Evolutionary conservation across 2,113 vertebrate genomes (phyloP), one percentile per base, ranked within the genome.

Genomic region (Eulemur rufifrons): DNA sequence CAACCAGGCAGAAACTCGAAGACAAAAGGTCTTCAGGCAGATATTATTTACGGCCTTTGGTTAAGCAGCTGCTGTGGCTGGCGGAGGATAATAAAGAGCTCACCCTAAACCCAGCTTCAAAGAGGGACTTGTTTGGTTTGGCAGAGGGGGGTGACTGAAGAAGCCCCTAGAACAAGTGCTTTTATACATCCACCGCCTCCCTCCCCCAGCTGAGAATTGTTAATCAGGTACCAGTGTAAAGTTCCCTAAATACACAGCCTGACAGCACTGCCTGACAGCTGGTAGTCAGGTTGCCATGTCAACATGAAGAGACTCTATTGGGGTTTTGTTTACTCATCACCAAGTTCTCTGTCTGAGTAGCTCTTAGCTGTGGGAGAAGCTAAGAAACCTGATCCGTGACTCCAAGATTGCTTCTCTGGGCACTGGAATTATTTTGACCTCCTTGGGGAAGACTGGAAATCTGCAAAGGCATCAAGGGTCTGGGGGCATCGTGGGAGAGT

Each of bases 201-300:
- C 25, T n/a, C 71, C 27, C 59, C 0, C 5, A 34, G 66, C 45
- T 81, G 78, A 86, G 86, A 93, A 76, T 2, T 94, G 39, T 59
- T 98, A 64, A 95, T 92, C 89, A 85, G 89, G 56, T 69, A 21
- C 42, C 34, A 17, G 10, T 83, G 64, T 50, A 25, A 91, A 69
- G 37, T 92, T 52, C 80, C 52, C 74, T 42, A 74, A 15, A 29
- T 37, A 74, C 2, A 5, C 63, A 78, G 81, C 71, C 68, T 81
- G 68, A 50, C 78, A 92, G 15, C 15, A 20, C 81, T 69, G 74
- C 71, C 82, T 94, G 96, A 76, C 88, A 96, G 95, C 94, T 91
- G 86, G 82, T 69, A 90, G 93, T 94, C 64, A 52, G 85, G 96
- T 96, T 97, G 91, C 95, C 95, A 97, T 97, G 97, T 95, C 96